These are phyloP conservation scores for Zaprionus vittiger DNA, from an alignment of 1,140 invertebrate genomes.

Conservation along the genomic window DNA sequence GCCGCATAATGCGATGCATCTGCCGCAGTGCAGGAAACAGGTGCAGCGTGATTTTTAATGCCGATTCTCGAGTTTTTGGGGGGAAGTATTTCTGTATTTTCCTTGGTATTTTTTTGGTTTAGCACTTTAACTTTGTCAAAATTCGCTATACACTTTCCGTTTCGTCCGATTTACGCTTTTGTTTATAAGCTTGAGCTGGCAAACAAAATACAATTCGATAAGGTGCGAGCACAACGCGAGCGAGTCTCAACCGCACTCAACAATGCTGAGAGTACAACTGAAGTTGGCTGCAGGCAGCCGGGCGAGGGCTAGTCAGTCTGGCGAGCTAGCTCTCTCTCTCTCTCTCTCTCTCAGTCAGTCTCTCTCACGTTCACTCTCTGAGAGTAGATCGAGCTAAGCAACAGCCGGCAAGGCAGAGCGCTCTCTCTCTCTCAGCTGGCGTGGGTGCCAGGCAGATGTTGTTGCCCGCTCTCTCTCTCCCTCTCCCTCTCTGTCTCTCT, in stretches of 20 bases:
- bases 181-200: conserved; percentile 26
- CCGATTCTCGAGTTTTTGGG: not conserved
- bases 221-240: not conserved
- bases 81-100: not conserved
- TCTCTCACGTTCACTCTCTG: not conserved
- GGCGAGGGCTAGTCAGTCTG: conserved; percentile 24
- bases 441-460: conserved; percentile 35
- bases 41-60: conserved; percentile 51
- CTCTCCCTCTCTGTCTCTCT: not conserved
- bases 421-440: conserved; percentile 12
- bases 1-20: conserved; percentile 55
- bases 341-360: not conserved
- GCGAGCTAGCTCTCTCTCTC: not conserved
- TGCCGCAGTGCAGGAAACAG: conserved; percentile 62
- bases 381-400: conserved; percentile 29
- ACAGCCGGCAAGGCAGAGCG: conserved; percentile 30
- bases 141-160: conserved; percentile 54
- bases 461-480: conserved; percentile 6
- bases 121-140: conserved; percentile 12
- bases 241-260: conserved; percentile 53
- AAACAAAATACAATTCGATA: not conserved
- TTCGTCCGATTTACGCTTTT: conserved; percentile 30
- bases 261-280: conserved; percentile 54
- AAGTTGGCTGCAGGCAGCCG: conserved; percentile 25
- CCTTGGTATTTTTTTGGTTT: not conserved